Evolutionary conservation across 2,888 invertebrate species (phyloP), one percentile per base, ranked within the genome.

Genomic region (Cephalotes varians): DNA sequence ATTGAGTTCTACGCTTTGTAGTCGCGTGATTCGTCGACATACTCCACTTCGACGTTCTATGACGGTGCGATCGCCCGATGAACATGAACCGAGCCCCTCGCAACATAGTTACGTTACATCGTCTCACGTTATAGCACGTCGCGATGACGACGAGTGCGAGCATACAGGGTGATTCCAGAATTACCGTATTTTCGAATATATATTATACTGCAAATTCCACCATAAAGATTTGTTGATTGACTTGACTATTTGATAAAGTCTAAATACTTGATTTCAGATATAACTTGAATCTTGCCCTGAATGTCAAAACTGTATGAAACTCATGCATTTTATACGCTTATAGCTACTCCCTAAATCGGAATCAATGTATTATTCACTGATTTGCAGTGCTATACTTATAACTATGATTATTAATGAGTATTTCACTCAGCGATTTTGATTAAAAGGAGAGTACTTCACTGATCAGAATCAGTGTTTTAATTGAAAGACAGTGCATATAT

Each of bases 1-100:
- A 69, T 86, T 86, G 84, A 87, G 86, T 88, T 80, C 72, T 81
- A 71, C 64, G 81, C 67, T 74, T 81, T 72, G 80, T 74, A 21
- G 64, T 72, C 51, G 64, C 81, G 65, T 56, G 67, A 84, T 87
- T 87, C 83, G 83, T 84, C 76, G 49, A 74, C 84, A 81, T 82
- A 51, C 86, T 86, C 84, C 79, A 83, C 80, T 85, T 81, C 65
- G 44, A 54, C 69, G 67, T 83, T 65, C 47, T 54, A 82, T 88
- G 86, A 88, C 84, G 73, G 51, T 18, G 60, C 51, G 49, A 18
- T 56, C 69, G 56, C 65, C 67, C 3, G 62, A 18, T 51, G 54
- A 62, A 21, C 31, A 47, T 25, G 56, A 47, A 54, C 51, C 54
- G 49, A 81, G 40, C 72, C 58, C 86, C 76, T 79, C 54, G 76